Conservation (phyloP, 35 echinoderm and acorn worm genomes). For the Acanthaster planci region DNA sequence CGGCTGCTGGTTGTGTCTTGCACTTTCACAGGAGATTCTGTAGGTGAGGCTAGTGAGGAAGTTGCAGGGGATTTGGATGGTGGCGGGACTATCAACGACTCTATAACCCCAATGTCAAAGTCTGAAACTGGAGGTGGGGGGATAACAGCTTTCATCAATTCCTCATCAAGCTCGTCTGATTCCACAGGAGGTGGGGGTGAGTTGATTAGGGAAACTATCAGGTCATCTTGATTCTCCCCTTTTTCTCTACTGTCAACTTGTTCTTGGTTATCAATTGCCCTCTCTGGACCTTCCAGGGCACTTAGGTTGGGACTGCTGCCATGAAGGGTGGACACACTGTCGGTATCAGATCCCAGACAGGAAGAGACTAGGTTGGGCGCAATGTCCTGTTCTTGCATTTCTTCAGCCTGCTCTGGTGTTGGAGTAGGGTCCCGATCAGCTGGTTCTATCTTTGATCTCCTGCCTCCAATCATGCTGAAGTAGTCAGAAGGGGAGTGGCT, state of each 20-base stretch:
- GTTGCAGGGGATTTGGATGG: background rate
- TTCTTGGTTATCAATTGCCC: background rate
- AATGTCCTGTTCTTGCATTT: background rate
- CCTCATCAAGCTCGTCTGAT: conserved; percentile 50
- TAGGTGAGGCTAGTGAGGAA: background rate
- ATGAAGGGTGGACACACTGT: conserved; percentile 64
- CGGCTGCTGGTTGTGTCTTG: background rate
- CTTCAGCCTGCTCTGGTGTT: background rate
- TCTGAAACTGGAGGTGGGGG: conserved; percentile 68
- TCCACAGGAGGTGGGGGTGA: conserved; percentile 72
- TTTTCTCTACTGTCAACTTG: background rate
- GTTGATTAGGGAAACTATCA: conserved; percentile 76
- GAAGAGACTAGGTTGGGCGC: background rate
- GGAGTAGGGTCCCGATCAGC: conserved; percentile 2
- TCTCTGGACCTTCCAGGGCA: conserved; percentile 45
- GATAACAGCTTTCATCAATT: conserved; percentile 52
- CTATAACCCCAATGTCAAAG: conserved; percentile 61
- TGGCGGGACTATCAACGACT: background rate
- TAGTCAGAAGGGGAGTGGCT: conserved; percentile 67
- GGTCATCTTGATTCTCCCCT: conserved; percentile 51
- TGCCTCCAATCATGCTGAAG: background rate
- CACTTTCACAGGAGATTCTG: background rate
- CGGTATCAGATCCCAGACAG: conserved; percentile 52
- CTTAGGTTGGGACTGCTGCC: conserved; percentile 54
- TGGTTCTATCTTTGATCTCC: background rate